Conservation (phyloP, 2,888 invertebrate species). For the Gari tellinella region DNA sequence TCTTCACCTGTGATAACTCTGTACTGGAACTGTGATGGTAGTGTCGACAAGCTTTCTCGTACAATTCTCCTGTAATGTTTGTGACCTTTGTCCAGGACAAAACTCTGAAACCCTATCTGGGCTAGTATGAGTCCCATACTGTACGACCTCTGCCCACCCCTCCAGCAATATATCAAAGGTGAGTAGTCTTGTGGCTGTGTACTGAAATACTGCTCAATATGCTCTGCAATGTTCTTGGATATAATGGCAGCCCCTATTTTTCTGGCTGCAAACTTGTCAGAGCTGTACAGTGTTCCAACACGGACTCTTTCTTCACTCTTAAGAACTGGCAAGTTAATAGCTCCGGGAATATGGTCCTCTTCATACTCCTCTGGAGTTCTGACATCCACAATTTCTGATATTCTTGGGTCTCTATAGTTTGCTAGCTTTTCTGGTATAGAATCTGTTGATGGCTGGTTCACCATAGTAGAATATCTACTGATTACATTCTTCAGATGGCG, state of each 20-base stretch:
- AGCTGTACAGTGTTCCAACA: slow-evolving; percentile 64
- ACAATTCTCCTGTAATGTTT: slow-evolving; percentile 62
- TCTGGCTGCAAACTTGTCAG: slow-evolving; percentile 61
- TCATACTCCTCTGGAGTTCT: slow-evolving; percentile 67
- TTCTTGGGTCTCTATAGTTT: too few relatives aligned
- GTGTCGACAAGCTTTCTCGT: slow-evolving; percentile 42
- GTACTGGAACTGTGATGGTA: slow-evolving; percentile 61
- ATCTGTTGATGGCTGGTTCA: too few relatives aligned
- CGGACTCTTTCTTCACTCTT: slow-evolving; percentile 50
- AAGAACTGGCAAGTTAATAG: slow-evolving; percentile 70
- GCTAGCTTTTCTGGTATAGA: too few relatives aligned
- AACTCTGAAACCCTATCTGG: slow-evolving; percentile 68
- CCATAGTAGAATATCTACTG: too few relatives aligned
- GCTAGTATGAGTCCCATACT: slow-evolving; percentile 66
- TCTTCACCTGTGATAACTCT: slow-evolving; percentile 68
- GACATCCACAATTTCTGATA: slow-evolving; percentile 67
- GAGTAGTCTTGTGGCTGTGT: slow-evolving; percentile 57
- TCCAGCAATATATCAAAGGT: slow-evolving; percentile 69
- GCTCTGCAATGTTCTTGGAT: slow-evolving; percentile 60
- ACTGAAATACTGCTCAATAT: slow-evolving; percentile 61
- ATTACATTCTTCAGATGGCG: too few relatives aligned
- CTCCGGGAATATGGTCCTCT: slow-evolving; percentile 70
- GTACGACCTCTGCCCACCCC: slow-evolving; percentile 72
- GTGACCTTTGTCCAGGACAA: slow-evolving; percentile 66
- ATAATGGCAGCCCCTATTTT: slow-evolving; percentile 66